phyloP scores from a whole-genome alignment of 1,140 invertebrate species.

The Neodiprion pinetum region DNA sequence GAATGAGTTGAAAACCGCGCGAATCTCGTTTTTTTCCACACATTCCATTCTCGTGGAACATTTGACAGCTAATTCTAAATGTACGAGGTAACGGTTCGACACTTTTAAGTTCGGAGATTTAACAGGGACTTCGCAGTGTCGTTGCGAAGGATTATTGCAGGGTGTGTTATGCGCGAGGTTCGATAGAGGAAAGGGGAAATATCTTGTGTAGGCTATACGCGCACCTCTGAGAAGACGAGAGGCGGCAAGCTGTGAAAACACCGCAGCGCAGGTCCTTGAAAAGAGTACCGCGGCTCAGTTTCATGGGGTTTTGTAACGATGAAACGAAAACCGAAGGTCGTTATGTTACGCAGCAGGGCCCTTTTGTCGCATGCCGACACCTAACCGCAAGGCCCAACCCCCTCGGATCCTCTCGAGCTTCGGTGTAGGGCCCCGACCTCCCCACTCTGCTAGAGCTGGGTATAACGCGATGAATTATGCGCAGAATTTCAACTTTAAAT shows the following conservation, averaged over 20 bases:
- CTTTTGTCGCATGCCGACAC: constrained; percentile 60
- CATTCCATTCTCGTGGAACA: background rate
- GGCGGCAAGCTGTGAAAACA: constrained; percentile 60
- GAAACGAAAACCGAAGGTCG: constrained; percentile 60
- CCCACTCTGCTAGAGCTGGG: background rate
- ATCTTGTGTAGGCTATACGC: constrained; percentile 31
- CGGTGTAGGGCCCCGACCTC: background rate
- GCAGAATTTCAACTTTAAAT: constrained; percentile 10
- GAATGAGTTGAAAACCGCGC: background rate
- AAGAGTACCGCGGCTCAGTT: constrained; percentile 42
- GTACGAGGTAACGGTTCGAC: constrained; percentile 46
- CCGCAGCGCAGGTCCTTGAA: constrained; percentile 28
- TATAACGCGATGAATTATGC: background rate
- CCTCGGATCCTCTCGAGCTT: background rate
- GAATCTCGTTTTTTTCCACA: background rate
- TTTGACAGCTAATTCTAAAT: background rate
- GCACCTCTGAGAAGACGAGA: background rate
- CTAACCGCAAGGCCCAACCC: constrained; percentile 51
- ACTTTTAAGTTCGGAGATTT: constrained; percentile 38
- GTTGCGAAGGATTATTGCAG: constrained; percentile 18
- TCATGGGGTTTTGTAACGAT: constrained; percentile 56
- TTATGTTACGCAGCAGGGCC: constrained; percentile 58
- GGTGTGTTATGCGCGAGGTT: background rate
- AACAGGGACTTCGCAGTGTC: constrained; percentile 33
- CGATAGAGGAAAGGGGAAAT: constrained; percentile 10